A percentile compares a stretch with the other conserved stretches of the same genome.
Conservation (phyloP, 2,797 vertebrate genomes). For the Enteromius unitaeniatus region DNA sequence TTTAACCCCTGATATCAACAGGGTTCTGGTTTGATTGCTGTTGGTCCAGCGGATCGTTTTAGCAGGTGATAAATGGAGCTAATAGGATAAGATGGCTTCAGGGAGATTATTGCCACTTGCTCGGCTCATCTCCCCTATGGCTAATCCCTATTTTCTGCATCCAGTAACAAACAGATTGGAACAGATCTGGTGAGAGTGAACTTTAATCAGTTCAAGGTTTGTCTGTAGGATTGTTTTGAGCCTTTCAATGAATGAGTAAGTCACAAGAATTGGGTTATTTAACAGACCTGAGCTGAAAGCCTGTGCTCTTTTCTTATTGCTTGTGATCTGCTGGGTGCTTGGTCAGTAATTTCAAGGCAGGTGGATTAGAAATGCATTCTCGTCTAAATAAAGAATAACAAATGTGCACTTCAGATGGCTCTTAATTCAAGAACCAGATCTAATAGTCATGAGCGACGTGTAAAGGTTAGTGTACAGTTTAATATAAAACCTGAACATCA, state of each 20-base stretch:
- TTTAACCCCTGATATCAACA: not conserved
- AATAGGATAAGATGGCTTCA: conserved; percentile 62
- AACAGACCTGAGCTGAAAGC: not conserved
- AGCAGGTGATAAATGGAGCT: conserved; percentile 62
- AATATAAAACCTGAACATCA: not conserved
- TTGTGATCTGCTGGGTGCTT: conserved; percentile 25
- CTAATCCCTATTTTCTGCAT: conserved; percentile 55
- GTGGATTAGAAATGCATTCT: conserved; percentile 10
- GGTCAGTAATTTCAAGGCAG: conserved; percentile 31
- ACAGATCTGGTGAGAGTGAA: not conserved
- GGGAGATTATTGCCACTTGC: conserved; percentile 59
- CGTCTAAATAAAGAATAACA: conserved; percentile 25
- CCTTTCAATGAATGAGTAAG: not conserved
- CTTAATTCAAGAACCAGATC: not conserved
- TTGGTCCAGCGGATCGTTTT: conserved; percentile 18
- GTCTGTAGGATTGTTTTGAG: conserved; percentile 4
- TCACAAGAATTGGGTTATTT: not conserved
- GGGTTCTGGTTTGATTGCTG: conserved; percentile 35
- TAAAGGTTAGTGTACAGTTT: not conserved
- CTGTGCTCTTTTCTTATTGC: not conserved
- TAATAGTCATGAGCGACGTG: not conserved
- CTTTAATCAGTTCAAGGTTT: conserved; percentile 8
- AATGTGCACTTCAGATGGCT: conserved; percentile 2
- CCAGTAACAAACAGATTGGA: conserved; percentile 29
- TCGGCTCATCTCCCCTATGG: conserved; percentile 48